Conservation (phyloP, 2,888 invertebrate species). For the Aplocera efformata region DNA sequence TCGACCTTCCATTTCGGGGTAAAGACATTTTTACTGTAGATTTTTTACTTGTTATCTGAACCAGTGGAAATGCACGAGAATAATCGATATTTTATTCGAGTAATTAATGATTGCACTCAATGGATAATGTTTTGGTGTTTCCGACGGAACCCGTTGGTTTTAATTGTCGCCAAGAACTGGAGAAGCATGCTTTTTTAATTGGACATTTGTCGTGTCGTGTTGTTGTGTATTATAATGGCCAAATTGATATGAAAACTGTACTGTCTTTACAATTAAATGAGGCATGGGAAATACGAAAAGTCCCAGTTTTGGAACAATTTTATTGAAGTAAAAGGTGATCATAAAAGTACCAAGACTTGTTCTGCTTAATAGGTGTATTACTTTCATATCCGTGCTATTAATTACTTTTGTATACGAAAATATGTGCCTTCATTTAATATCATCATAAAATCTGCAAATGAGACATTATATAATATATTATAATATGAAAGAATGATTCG, state of each 20-base stretch:
- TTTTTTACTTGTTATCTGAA: constrained; percentile 35
- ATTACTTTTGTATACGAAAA: no score
- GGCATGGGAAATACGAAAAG: constrained; percentile 1
- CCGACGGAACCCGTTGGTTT: constrained; percentile 51
- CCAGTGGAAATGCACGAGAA: constrained; percentile 37
- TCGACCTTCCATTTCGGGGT: constrained; percentile 49
- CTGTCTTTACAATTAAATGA: neutral
- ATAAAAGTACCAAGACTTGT: no score
- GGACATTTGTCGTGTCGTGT: no score
- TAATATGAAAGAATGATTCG: no score
- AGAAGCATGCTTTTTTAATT: constrained; percentile 36
- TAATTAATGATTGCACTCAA: constrained; percentile 55
- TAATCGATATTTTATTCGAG: constrained; percentile 23
- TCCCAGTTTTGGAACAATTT: neutral
- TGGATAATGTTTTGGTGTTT: constrained; percentile 54
- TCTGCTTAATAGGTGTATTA: no score
- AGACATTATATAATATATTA: no score
- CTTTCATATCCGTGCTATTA: no score
- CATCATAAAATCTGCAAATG: no score
- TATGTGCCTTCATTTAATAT: no score
- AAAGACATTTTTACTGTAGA: constrained; percentile 34
- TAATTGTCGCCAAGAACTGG: constrained; percentile 33
- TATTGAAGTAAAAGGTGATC: no score
- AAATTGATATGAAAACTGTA: constrained; percentile 1
- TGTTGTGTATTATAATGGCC: no score